These are phyloP conservation scores for Ariopsis seemanni DNA, from an alignment of 2,113 vertebrate genomes.

Conservation along the genomic window DNA sequence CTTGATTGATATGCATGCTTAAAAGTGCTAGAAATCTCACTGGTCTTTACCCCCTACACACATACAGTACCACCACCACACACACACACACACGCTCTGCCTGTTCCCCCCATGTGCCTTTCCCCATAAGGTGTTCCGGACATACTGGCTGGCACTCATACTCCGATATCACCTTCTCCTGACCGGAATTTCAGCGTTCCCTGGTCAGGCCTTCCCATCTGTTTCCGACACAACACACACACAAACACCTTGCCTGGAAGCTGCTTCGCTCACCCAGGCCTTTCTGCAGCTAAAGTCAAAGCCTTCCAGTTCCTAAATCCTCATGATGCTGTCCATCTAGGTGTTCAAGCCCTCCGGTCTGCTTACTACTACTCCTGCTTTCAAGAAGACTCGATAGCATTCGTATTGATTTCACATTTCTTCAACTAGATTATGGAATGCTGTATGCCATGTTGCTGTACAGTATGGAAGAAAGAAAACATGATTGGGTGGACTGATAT, in stretches of 20 bases:
- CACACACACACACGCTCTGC: conserved; percentile 21
- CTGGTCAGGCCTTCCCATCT: conserved; percentile 61
- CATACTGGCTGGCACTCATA: conserved; percentile 55
- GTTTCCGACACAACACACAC: conserved; percentile 50
- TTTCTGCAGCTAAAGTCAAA: conserved; percentile 41
- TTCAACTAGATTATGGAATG: conserved; percentile 17
- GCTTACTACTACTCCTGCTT: neutral
- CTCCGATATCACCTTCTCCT: conserved; percentile 61
- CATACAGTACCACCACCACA: neutral
- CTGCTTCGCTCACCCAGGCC: conserved; percentile 42
- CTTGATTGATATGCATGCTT: conserved; percentile 48
- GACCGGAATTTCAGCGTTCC: conserved; percentile 58
- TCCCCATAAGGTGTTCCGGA: conserved; percentile 56
- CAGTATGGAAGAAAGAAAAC: neutral
- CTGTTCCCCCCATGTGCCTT: conserved; percentile 48
- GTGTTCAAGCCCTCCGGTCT: conserved; percentile 11
- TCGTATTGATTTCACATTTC: conserved; percentile 62
- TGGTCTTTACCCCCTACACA: conserved; percentile 30
- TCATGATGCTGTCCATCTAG: conserved; percentile 9
- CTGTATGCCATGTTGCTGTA: neutral
- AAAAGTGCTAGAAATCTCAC: conserved; percentile 37
- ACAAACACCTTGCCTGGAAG: conserved; percentile 49
- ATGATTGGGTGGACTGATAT: too few species aligned
- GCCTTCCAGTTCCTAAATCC: conserved; percentile 31
- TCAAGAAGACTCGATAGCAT: neutral